Evolutionary conservation across 2,113 vertebrate species (phyloP).

Genomic region (Amblyornis subalaris): DNA sequence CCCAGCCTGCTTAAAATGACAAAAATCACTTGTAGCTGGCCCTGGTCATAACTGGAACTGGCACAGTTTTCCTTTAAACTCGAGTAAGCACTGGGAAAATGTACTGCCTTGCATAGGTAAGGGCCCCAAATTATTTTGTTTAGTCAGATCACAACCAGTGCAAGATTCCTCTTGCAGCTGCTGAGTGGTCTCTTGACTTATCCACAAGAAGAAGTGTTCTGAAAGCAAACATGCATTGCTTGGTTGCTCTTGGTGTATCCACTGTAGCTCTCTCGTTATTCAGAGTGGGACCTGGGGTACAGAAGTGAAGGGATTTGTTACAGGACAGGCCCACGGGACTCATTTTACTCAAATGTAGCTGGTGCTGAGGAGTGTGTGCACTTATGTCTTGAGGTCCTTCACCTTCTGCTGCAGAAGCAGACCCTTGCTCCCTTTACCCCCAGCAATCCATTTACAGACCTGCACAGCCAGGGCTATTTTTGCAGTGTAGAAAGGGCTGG

Average conservation of each 20-base stretch:
- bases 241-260: not conserved
- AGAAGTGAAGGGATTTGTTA: not conserved
- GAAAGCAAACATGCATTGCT: not conserved
- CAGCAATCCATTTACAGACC: not conserved
- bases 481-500: not conserved
- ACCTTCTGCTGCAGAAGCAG: not conserved
- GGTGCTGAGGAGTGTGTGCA: not conserved
- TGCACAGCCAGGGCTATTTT: not conserved
- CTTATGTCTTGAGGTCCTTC: not conserved
- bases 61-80: not conserved
- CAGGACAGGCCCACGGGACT: not conserved
- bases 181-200: not conserved
- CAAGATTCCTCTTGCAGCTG: not conserved
- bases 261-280: not conserved
- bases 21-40: not conserved
- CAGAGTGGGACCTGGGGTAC: not conserved
- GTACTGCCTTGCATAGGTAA: not conserved
- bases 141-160: not conserved
- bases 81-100: not conserved
- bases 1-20: not conserved
- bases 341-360: not conserved
- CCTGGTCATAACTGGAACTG: not conserved
- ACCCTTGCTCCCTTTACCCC: not conserved
- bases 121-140: not conserved
- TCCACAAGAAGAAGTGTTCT: not conserved